Conservation (phyloP, 2,888 invertebrate genomes). For the Crepidodera aurea region DNA sequence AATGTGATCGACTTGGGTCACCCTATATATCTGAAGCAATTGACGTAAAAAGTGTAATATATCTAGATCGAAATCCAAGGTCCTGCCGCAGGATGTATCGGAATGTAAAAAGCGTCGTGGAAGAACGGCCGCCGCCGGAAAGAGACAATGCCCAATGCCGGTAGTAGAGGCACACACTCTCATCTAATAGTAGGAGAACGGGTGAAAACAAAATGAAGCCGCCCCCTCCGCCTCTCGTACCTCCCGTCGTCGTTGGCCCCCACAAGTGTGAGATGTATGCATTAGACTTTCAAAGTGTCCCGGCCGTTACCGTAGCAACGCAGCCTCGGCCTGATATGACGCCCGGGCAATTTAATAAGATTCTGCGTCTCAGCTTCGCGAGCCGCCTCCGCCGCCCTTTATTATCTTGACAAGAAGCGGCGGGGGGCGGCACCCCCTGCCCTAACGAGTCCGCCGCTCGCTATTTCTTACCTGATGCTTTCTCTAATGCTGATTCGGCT, state of each 20-base stretch:
- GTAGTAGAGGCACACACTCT: constrained; percentile 24
- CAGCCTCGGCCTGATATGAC: constrained; percentile 71
- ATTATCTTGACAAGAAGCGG: constrained; percentile 52
- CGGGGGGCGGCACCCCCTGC: constrained; percentile 35
- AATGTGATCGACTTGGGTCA: too few species aligned
- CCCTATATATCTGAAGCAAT: too few species aligned
- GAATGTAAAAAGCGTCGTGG: constrained; percentile 47
- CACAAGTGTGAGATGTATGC: constrained; percentile 63
- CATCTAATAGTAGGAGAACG: constrained; percentile 58
- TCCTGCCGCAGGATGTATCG: constrained; percentile 47
- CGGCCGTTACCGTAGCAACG: constrained; percentile 75
- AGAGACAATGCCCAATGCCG: constrained; percentile 35
- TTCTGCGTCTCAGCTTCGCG: constrained; percentile 61
- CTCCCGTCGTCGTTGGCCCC: constrained; percentile 47
- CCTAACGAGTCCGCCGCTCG: constrained; percentile 42
- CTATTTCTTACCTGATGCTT: constrained; percentile 45
- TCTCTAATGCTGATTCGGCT: constrained; percentile 12
- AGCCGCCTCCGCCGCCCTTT: constrained; percentile 51
- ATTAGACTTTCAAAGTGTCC: constrained; percentile 66
- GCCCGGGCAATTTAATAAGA: constrained; percentile 68
- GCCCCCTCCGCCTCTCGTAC: constrained; percentile 51
- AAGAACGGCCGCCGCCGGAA: constrained; percentile 9
- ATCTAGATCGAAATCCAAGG: constrained; percentile 13
- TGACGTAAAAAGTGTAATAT: not conserved
- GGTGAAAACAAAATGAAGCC: constrained; percentile 61